Percentiles rank a stretch among this genome's conserved stretches.
Evolutionary conservation across 2,797 vertebrate species (phyloP).

Genomic region (Synanceia verrucosa): DNA sequence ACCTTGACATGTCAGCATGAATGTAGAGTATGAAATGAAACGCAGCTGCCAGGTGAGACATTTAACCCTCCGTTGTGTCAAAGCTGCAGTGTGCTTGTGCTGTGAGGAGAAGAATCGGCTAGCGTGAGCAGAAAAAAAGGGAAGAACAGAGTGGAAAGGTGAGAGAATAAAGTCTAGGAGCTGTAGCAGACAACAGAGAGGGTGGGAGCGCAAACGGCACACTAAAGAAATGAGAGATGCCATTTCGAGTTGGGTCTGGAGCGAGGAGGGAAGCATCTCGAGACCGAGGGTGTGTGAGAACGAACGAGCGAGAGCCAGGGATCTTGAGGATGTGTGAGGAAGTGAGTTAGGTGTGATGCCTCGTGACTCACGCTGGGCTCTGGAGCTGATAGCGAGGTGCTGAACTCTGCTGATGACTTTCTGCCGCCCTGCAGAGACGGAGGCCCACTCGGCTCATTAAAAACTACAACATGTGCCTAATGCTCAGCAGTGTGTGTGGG

Average conservation of each 20-base stretch:
- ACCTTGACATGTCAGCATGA: slow-evolving; percentile 52
- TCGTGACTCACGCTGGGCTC: slow-evolving; percentile 68
- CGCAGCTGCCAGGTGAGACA: slow-evolving; percentile 58
- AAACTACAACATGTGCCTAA: slow-evolving; percentile 64
- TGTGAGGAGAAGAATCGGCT: slow-evolving; percentile 46
- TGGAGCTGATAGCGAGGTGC: slow-evolving; percentile 59
- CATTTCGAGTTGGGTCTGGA: slow-evolving; percentile 29
- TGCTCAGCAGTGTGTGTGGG: slow-evolving; percentile 23
- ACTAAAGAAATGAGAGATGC: neutral
- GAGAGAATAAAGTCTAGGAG: slow-evolving; percentile 24
- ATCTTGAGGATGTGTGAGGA: slow-evolving; percentile 61
- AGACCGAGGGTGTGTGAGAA: slow-evolving; percentile 58
- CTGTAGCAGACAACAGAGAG: slow-evolving; percentile 30
- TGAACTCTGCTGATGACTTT: slow-evolving; percentile 76
- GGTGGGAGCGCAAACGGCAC: slow-evolving; percentile 28
- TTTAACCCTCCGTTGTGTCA: slow-evolving; percentile 43
- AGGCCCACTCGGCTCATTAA: slow-evolving; percentile 76
- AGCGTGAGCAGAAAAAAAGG: slow-evolving; percentile 9
- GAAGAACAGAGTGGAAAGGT: neutral
- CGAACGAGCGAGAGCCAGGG: slow-evolving; percentile 51
- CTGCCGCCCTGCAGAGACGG: slow-evolving; percentile 61
- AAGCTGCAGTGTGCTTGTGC: too few species aligned
- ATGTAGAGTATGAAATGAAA: slow-evolving; percentile 41
- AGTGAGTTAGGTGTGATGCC: slow-evolving; percentile 67
- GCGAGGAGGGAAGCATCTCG: slow-evolving; percentile 6